Evolutionary conservation across 30 jellyfish, hydroid and myxozoan genomes (phyloP), one percentile per base, ranked within the genome.

Genomic region (Chironex yamaguchii): DNA sequence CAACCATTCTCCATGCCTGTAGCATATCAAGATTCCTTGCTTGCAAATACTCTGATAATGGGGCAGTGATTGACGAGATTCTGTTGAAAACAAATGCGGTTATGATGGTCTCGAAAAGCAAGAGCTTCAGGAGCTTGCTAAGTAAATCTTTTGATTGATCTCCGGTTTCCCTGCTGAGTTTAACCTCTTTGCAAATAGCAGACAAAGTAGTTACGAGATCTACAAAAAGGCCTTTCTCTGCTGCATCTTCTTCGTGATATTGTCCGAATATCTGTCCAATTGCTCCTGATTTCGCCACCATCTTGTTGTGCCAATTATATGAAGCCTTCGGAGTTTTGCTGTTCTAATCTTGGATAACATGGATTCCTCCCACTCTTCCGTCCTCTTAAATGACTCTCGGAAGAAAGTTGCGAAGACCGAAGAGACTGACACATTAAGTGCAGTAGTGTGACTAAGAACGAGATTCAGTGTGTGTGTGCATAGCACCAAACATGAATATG

Each of bases 401-500:
- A 68, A 68, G 29, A 68, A 68, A 29, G 35, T 64, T 68, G 82
- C 82, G 35, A 0, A 71, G 76, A 24, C 85, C 85, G 49, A 71
- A 71, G 0, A 71, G 72, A 21, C 85, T n/a, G 75, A 71, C 9
- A 71, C 85, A 71, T 71, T 34, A 50, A 35, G 9, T 12, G 75
- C 36, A 12, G 85, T 36, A 36, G 27, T 36, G 22, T 71, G 69
- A 33, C 72, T 69, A 34, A 71, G 84, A 71, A 71, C 72, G 36
- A 71, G 48, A 71, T 71, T 71, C 34, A 71, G 31, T 27, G 31
- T 27, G 77, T 71, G 84, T 71, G 84, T 71, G 84, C 84, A 71
- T 71, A 31, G 21, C 84, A 71, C 84, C 84, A 71, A 71, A 71
- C 84, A 71, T 71, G 84, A 0, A 36, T 71, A 69, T 71, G 84